Evolutionary conservation across 2,113 vertebrate species (phyloP).

Genomic region (Microtus richardsoni): DNA sequence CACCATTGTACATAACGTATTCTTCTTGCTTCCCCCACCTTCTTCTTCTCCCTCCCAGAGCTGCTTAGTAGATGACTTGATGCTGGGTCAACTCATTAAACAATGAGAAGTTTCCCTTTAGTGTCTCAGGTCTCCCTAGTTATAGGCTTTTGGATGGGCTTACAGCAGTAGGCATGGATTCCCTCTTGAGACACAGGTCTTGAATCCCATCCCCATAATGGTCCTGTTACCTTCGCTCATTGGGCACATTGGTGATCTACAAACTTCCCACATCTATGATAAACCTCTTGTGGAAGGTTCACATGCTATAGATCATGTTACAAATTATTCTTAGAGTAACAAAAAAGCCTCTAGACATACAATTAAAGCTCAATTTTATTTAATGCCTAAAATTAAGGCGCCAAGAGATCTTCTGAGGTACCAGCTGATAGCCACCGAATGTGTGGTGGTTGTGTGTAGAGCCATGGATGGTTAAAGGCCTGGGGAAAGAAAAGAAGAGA

Average conservation of each 20-base stretch:
- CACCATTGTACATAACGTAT: too few species aligned
- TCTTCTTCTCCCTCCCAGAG: background rate
- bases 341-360: background rate
- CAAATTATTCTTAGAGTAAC: background rate
- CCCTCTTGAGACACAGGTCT: background rate
- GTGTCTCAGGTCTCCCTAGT: background rate
- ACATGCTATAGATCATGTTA: background rate
- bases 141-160: background rate
- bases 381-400: background rate
- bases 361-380: background rate
- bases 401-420: background rate
- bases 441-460: background rate
- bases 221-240: background rate
- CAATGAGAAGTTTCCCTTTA: background rate
- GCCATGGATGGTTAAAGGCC: background rate
- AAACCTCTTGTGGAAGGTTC: background rate
- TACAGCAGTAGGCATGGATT: background rate
- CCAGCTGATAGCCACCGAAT: background rate
- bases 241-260: background rate
- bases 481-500: background rate
- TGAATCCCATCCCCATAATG: too few species aligned
- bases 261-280: background rate
- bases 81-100: background rate
- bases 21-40: too few species aligned
- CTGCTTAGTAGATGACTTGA: background rate